Conservation (phyloP, 2,113 vertebrate genomes). For the Oncorhynchus tshawytscha region DNA sequence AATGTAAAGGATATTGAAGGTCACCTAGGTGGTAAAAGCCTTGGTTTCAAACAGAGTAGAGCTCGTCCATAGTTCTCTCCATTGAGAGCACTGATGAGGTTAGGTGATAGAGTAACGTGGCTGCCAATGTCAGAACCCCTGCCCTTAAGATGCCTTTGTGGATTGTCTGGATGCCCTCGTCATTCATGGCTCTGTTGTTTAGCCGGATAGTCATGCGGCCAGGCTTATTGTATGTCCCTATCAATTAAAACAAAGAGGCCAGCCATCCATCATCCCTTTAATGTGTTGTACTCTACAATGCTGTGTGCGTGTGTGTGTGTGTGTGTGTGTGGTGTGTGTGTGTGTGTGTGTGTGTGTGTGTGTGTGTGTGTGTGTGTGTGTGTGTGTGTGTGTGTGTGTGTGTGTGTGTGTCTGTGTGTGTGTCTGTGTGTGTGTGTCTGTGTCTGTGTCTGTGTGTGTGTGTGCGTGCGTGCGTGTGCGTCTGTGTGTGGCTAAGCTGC, state of each 20-base stretch:
- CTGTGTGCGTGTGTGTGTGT: neutral
- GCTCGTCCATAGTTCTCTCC: neutral
- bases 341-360: neutral
- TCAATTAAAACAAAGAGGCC: constrained; percentile 62
- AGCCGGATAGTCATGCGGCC: constrained; percentile 50
- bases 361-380: neutral
- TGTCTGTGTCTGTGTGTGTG: neutral
- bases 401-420: neutral
- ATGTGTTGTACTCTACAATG: constrained; percentile 10
- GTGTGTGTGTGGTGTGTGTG: neutral
- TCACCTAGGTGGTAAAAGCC: neutral
- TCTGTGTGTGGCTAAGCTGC: constrained; percentile 29
- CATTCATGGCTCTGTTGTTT: constrained; percentile 57
- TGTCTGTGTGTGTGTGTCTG: neutral
- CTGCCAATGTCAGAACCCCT: constrained; percentile 11
- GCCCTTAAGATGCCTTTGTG: constrained; percentile 26
- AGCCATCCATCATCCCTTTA: constrained; percentile 60
- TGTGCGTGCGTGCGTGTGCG: neutral
- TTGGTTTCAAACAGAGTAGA: neutral
- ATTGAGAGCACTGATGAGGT: constrained; percentile 25
- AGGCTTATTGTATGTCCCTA: constrained; percentile 46
- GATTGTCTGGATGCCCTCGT: constrained; percentile 47
- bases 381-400: neutral
- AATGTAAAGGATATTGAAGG: neutral
- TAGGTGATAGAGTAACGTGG: neutral